These are phyloP conservation scores for Papilio helenus DNA, from an alignment of 1,140 invertebrate species.

Conservation along the genomic window DNA sequence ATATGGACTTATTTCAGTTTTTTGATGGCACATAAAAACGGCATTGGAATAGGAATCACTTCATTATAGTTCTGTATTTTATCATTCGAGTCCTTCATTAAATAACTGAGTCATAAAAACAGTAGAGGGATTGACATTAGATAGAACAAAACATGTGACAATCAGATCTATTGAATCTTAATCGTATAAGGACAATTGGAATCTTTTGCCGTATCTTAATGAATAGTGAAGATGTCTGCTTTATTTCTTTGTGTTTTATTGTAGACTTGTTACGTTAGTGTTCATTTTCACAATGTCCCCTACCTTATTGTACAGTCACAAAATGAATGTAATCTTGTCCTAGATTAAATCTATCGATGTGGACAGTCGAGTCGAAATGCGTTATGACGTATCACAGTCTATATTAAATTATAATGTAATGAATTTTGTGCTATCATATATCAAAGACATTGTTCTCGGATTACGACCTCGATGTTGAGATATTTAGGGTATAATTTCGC, in stretches of 20 bases:
- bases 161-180: neutral
- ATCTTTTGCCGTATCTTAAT: no score
- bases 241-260: neutral
- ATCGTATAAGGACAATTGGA: no score
- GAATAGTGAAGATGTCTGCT: no score
- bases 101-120: neutral
- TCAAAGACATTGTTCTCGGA: slow-evolving; percentile 32
- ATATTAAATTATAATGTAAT: slow-evolving; percentile 33
- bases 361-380: slow-evolving; percentile 12
- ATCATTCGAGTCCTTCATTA: slow-evolving; percentile 10
- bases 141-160: neutral
- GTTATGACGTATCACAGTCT: slow-evolving; percentile 6
- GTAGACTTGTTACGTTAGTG: neutral
- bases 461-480: slow-evolving; percentile 20
- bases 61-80: slow-evolving; percentile 25
- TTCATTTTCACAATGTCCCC: neutral
- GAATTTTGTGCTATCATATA: slow-evolving; percentile 25
- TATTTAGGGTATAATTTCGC: slow-evolving; percentile 30
- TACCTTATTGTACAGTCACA: slow-evolving; percentile 6
- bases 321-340: neutral
- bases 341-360: slow-evolving; percentile 16
- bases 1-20: slow-evolving; percentile 26
- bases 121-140: neutral
- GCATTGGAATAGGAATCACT: slow-evolving; percentile 19
- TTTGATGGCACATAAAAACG: slow-evolving; percentile 17